Evolutionary conservation across 2,797 vertebrate species (phyloP).

Genomic region (Liparis tanakae): DNA sequence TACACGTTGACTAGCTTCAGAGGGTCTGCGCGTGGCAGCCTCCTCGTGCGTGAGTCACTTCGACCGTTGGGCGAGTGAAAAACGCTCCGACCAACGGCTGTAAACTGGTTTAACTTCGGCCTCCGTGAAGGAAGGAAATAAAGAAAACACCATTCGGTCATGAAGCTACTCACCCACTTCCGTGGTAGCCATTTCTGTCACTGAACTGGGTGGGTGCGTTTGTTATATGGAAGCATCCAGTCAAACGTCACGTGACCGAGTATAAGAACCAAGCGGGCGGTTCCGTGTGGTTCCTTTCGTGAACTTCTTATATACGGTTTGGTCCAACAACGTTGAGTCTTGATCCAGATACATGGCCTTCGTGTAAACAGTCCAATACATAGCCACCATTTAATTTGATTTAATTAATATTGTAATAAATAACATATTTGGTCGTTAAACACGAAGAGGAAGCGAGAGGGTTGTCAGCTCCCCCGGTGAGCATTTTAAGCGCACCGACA

Average conservation of each 20-base stretch:
- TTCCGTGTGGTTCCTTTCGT: neutral
- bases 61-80: neutral
- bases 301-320: too few species aligned
- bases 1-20: slow-evolving; percentile 52
- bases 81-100: accelerated
- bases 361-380: neutral
- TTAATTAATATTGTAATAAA: neutral
- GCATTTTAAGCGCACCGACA: slow-evolving; percentile 17
- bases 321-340: neutral
- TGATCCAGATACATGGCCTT: neutral
- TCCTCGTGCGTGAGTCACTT: accelerated
- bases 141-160: neutral
- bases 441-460: neutral
- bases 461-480: neutral
- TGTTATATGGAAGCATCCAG: accelerated
- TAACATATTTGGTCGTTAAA: neutral
- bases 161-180: slow-evolving; percentile 80
- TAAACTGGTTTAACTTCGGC: neutral
- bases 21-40: neutral
- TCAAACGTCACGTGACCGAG: slow-evolving; percentile 24
- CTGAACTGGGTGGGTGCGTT: slow-evolving; percentile 39
- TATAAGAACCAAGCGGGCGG: neutral
- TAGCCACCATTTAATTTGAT: accelerated
- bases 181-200: slow-evolving; percentile 76
- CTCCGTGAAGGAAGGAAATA: accelerated